Conservation (phyloP, 37 sponge, comb jelly and placozoan genomes). For the Petrosia ficiformis region DNA sequence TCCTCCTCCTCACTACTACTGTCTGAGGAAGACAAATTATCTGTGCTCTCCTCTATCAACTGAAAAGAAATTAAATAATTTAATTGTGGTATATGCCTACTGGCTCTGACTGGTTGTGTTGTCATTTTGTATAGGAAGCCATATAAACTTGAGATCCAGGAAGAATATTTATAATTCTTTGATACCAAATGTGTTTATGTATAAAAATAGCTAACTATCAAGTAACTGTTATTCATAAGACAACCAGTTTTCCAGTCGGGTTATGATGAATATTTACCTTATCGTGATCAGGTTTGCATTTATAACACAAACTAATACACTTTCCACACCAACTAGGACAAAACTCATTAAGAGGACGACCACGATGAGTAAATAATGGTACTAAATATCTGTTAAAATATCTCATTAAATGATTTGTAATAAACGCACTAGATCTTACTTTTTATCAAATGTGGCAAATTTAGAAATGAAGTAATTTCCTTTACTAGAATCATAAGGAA, state of each 20-base stretch:
- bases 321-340: slow-evolving; percentile 14
- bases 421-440: slow-evolving; percentile 34
- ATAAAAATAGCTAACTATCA: too few species aligned
- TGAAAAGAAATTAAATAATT: background rate
- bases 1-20: slow-evolving; percentile 12
- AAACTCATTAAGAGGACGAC: slow-evolving; percentile 24
- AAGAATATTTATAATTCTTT: too few species aligned
- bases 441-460: slow-evolving; percentile 44
- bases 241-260: background rate
- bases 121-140: too few species aligned
- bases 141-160: too few species aligned
- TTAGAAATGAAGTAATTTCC: slow-evolving; percentile 59
- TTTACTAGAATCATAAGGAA: slow-evolving; percentile 43
- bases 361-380: slow-evolving; percentile 70
- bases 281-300: slow-evolving; percentile 41
- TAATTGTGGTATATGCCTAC: too few species aligned
- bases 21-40: background rate
- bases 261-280: background rate
- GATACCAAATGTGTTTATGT: too few species aligned
- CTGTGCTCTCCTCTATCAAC: background rate
- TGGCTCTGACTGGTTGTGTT: too few species aligned
- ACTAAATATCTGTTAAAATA: slow-evolving; percentile 37
- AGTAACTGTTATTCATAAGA: too few species aligned
- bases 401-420: too few species aligned
- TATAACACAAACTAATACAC: slow-evolving; percentile 31